These are phyloP conservation scores for Nettapus auritus DNA, from an alignment of 2,113 vertebrate genomes.

Conservation along the genomic window DNA sequence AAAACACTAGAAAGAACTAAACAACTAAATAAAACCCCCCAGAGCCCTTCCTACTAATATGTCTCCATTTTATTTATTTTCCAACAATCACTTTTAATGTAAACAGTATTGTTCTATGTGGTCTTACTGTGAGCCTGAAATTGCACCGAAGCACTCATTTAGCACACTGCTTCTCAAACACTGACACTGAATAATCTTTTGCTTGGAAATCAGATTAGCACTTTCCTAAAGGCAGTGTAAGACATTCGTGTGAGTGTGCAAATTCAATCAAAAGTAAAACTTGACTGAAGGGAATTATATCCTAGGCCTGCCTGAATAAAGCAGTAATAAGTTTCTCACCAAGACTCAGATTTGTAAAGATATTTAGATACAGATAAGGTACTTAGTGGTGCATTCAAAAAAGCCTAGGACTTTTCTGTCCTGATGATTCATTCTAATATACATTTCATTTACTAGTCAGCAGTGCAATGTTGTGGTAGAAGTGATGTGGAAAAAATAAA, in stretches of 20 bases:
- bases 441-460: constrained; percentile 40
- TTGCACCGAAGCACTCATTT: not conserved
- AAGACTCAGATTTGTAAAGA: constrained; percentile 41
- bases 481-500: not conserved
- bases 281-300: constrained; percentile 6
- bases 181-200: not conserved
- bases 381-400: constrained; percentile 41
- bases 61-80: not conserved
- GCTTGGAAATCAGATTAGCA: constrained; percentile 24
- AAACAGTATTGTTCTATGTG: not conserved
- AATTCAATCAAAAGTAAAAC: constrained; percentile 44
- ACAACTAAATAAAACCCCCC: fast-evolving
- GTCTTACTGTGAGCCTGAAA: not conserved
- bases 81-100: not conserved
- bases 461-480: not conserved
- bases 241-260: not conserved
- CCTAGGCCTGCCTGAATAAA: not conserved
- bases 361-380: constrained; percentile 62
- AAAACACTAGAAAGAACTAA: not conserved
- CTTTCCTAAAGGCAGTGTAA: not conserved
- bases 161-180: not conserved
- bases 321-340: constrained; percentile 25
- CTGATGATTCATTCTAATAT: constrained; percentile 39
- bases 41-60: not conserved
- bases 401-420: constrained; percentile 42